Base-by-base conservation (phyloP, 2,888 invertebrate genomes). In the Neuroscelio doddi region DNA sequence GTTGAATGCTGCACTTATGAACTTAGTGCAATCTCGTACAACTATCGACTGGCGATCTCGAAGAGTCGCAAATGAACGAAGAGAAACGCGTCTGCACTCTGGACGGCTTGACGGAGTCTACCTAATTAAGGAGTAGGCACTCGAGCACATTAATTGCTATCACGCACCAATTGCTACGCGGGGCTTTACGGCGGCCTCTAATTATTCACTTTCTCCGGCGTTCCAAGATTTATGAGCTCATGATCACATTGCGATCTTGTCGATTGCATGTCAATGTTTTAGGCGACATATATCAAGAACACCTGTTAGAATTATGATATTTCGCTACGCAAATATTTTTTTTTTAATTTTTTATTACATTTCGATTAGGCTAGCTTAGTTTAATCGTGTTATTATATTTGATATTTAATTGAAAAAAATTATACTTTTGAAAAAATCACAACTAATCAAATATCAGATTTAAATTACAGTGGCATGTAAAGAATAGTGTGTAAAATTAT, bases 131-230 rank as follows among this genome's bases (percentile, higher is more conserved):
- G 41, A 61, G 50, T 44, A 50, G 32, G 26, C 57, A 56, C 17
- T 59, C 30, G 56, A 66, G 63, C 57, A 32, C 53, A 61, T 68
- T 64, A 64, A 64, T 64, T 61, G 61, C 68, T 30, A 68, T 58
- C 59, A 63, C 63, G 63, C 67, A 67, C 59, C 59, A 68, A 53
- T 64, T 64, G 64, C 51, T 45, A 27, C 63, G 36, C 17, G 16
- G n/a, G 29, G 29, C 57, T 50, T 39, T 41, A 50, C 26, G 39
- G 52, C 45, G 49, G 52, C 50, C 46, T 57, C 53, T 57, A 64
- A 62, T 62, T 58, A 59, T 62, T 68, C 64, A 64, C 64, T 64
- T 64, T 64, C 67, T 59, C 63, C 50, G 36, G 15, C 38, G 42
- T 26, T 21, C 47, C 46, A 42, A 45, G 59, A 65, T 57, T 63